Conservation (phyloP, 2,113 vertebrate genomes). For the Megaceryle maxima region DNA sequence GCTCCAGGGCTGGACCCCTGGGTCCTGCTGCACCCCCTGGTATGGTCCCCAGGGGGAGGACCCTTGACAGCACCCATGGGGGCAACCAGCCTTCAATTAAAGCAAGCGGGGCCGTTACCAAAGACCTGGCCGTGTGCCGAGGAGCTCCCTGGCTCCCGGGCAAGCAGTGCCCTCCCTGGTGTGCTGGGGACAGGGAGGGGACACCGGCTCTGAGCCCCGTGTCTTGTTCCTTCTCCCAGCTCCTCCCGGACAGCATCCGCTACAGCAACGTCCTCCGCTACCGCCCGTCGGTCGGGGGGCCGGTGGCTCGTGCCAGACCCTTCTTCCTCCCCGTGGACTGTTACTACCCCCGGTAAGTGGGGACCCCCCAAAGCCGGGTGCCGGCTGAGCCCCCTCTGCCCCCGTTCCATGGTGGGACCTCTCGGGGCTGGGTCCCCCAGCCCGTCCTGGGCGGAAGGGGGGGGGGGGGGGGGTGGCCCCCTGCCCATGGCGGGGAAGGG, state of each 20-base stretch:
- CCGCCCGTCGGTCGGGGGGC: neutral
- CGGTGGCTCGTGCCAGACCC: neutral
- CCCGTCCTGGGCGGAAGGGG: too few relatives aligned
- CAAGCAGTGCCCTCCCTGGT: neutral
- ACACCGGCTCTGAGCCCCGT: accelerated
- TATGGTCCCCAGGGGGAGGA: neutral
- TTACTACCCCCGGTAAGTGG: neutral
- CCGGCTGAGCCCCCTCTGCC: neutral
- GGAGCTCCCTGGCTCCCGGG: neutral
- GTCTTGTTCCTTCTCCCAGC: neutral
- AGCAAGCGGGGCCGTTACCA: accelerated
- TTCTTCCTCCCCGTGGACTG: neutral
- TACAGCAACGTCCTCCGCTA: neutral
- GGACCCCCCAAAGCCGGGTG: neutral
- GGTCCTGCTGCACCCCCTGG: neutral
- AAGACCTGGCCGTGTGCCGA: accelerated
- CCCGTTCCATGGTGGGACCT: accelerated
- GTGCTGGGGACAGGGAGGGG: too few relatives aligned
- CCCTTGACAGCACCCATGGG: neutral
- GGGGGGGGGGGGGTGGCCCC: too few relatives aligned
- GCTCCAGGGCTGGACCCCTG: too few relatives aligned
- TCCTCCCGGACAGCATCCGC: neutral
- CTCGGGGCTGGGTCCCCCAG: neutral
- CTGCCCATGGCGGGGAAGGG: neutral
- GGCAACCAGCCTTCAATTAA: too few relatives aligned